Conservation (phyloP, 2,797 vertebrate species). For the Poecile montanus region DNA sequence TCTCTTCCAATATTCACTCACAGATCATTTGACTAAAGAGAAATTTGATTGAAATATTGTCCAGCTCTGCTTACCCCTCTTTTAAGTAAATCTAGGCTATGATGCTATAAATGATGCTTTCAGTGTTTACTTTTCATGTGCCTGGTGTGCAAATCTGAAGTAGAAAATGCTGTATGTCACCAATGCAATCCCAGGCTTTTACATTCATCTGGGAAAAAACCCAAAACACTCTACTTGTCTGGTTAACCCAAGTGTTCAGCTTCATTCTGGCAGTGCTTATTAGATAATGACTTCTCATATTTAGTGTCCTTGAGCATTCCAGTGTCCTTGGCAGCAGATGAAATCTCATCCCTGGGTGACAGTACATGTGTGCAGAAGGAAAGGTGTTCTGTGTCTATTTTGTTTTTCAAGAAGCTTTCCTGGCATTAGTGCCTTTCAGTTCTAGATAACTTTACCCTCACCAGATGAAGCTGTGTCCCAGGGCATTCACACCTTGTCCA, state of each 20-base stretch:
- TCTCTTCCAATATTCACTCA: background rate
- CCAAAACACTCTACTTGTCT: background rate
- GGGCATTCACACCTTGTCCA: background rate
- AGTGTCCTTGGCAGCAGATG: background rate
- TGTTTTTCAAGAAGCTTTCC: background rate
- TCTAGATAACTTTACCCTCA: background rate
- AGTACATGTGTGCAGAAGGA: background rate
- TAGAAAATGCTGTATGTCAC: background rate
- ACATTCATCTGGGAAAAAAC: background rate
- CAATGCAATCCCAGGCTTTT: background rate
- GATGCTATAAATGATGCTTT: background rate
- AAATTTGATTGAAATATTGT: background rate
- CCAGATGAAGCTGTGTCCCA: background rate
- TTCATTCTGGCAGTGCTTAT: background rate
- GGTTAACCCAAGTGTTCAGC: background rate
- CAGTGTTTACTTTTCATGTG: background rate
- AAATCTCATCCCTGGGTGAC: background rate
- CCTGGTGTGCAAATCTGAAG: background rate
- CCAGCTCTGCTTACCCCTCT: background rate
- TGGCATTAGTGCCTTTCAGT: background rate
- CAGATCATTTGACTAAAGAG: constrained; percentile 1
- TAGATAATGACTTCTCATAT: background rate
- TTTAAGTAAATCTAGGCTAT: background rate
- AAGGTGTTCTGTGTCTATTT: background rate
- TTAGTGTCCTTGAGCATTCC: background rate